Conservation (phyloP, 2,888 invertebrate genomes). For the Lasioglossum villosulum region DNA sequence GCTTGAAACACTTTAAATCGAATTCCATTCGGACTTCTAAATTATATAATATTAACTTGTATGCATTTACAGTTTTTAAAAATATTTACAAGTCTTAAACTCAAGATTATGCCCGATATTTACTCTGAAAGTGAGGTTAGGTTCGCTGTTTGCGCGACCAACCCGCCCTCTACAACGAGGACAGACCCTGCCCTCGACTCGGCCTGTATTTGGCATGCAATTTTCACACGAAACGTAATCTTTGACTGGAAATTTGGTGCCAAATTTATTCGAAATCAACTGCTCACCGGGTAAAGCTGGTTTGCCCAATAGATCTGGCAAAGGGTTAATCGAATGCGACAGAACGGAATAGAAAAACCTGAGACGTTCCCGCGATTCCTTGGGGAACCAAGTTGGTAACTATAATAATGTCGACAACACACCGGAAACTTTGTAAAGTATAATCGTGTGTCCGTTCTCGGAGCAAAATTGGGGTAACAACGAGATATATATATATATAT, state of each 20-base stretch:
- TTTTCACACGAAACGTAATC: too few relatives aligned
- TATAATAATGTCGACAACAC: background rate
- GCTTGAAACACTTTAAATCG: background rate
- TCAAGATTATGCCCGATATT: too few relatives aligned
- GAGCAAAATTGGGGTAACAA: conserved; percentile 36
- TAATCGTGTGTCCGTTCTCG: conserved; percentile 22
- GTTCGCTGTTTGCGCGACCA: too few relatives aligned
- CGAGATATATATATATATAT: conserved; percentile 12
- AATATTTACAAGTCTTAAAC: background rate
- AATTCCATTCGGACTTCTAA: background rate
- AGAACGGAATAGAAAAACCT: background rate
- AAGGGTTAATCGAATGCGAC: conserved; percentile 10
- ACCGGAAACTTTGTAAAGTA: conserved; percentile 15
- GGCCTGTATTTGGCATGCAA: too few relatives aligned
- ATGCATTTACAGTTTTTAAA: background rate
- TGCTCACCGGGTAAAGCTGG: background rate
- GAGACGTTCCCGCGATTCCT: conserved; percentile 3
- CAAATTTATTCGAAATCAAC: too few relatives aligned
- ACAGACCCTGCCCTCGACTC: too few relatives aligned
- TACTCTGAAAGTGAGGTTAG: too few relatives aligned
- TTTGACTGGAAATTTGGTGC: too few relatives aligned
- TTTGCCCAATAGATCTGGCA: background rate
- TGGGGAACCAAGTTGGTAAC: background rate
- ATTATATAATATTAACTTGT: background rate
- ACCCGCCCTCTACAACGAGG: too few relatives aligned